Evolutionary conservation across 2,888 invertebrate genomes (phyloP), one percentile per base, ranked within the genome.

Genomic region (Athalia cordata): DNA sequence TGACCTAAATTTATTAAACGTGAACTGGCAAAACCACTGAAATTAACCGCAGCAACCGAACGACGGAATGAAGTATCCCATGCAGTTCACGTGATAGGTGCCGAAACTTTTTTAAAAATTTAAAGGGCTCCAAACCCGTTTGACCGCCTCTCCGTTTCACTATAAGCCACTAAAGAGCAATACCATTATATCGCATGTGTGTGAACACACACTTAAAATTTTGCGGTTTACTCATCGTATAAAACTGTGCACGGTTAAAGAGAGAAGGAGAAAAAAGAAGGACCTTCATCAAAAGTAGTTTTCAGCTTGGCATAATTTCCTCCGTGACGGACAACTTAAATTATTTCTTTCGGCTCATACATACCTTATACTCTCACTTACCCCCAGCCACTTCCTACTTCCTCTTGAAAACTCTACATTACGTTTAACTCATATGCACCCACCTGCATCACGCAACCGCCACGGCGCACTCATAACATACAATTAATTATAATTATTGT

Each of bases 81-180:
- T 75, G 29, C 75, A 50, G 75, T 64, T 75, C 75, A 75, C 64
- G 49, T 47, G 62, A 43, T 15, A n/a, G 47, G 57, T 72, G 77
- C 11, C 43, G 68, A 62, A 77, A 68, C 29, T 29, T 29, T 61
- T 77, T 77, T 77, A 70, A 70, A 77, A 68, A 77, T 77, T 77
- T 77, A 77, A 77, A 77, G 77, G 77, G 77, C 67, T 77, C 70
- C 43, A 75, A 75, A 77, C 77, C 61, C 49, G 77, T 77, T 68
- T 68, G 77, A 77, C 77, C n/a, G 61, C 68, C 45, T 62, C 61
- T 75, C 75, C 49, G 75, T 75, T 75, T 75, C 75, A 75, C 75
- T 64, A 62, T 29, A 75, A 47, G 72, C 59, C 59, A 59, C 57
- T 59, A 47, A 15, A 13, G n/a, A 5, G 47, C 13, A 61, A 61